These are phyloP conservation scores for Notodromas monacha DNA, from an alignment of 2,888 invertebrate species.

Conservation along the genomic window DNA sequence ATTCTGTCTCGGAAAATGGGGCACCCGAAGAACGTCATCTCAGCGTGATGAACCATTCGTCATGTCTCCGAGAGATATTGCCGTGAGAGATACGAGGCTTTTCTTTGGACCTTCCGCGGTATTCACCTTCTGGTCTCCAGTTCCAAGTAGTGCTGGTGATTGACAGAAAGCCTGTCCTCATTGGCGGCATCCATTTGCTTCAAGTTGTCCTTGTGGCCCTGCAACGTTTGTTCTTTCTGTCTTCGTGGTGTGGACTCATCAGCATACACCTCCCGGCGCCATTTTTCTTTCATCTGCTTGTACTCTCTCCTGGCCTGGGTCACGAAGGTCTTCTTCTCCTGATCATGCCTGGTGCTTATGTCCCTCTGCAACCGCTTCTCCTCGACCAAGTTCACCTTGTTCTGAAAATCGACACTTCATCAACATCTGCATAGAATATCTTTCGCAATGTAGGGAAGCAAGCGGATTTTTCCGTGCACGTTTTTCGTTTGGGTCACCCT, in stretches of 20 bases:
- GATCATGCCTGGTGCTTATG: constrained; percentile 54
- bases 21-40: too few relatives aligned
- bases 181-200: constrained; percentile 68
- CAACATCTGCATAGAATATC: too few relatives aligned
- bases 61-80: too few relatives aligned
- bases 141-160: constrained; percentile 32
- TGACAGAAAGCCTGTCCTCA: constrained; percentile 52
- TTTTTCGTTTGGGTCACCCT: too few relatives aligned
- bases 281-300: constrained; percentile 64
- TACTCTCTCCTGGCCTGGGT: constrained; percentile 83
- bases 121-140: constrained; percentile 63
- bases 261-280: constrained; percentile 70
- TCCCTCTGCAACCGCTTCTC: constrained; percentile 81
- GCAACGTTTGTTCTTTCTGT: constrained; percentile 57
- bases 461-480: too few relatives aligned
- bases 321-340: constrained; percentile 65
- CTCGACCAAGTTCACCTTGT: constrained; percentile 50
- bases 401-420: too few relatives aligned
- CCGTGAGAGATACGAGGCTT: too few relatives aligned
- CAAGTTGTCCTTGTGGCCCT: constrained; percentile 65
- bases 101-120: too few relatives aligned
- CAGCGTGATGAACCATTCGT: too few relatives aligned
- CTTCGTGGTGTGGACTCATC: constrained; percentile 70
- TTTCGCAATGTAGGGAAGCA: too few relatives aligned
- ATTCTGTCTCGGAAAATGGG: too few relatives aligned